A percentile compares a stretch with the other conserved stretches of the same genome.
Evolutionary conservation across 1,140 invertebrate genomes (phyloP).

Genomic region (Platyura marginata): DNA sequence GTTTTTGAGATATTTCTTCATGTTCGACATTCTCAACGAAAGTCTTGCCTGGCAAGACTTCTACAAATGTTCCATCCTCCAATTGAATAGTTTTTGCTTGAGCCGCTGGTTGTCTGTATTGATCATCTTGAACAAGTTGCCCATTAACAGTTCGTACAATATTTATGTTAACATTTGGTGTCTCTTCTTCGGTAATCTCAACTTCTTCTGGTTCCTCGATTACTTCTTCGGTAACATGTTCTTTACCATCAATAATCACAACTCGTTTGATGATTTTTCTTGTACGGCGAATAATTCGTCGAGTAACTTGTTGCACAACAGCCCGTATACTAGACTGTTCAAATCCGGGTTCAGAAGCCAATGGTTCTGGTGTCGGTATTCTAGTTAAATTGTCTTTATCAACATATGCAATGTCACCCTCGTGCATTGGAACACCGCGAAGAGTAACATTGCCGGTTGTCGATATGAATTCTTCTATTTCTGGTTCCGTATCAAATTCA

Average conservation of each 20-base stretch:
- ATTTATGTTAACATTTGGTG: conserved; percentile 53
- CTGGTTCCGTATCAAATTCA: conserved; percentile 31
- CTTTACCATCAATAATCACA: conserved; percentile 63
- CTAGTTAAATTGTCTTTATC: conserved; percentile 8
- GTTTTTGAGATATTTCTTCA: background rate
- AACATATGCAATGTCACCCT: conserved; percentile 19
- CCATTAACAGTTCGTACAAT: conserved; percentile 38
- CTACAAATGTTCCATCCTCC: conserved; percentile 4
- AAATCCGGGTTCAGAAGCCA: conserved; percentile 18
- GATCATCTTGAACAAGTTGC: conserved; percentile 27
- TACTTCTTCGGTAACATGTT: conserved; percentile 55
- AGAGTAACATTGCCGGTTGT: conserved; percentile 10
- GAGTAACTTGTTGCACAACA: conserved; percentile 60
- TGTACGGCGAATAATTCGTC: conserved; percentile 51
- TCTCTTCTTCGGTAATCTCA: conserved; percentile 52
- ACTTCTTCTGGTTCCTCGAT: conserved; percentile 66
- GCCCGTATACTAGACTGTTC: conserved; percentile 45
- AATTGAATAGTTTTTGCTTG: conserved; percentile 11
- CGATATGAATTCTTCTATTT: conserved; percentile 2
- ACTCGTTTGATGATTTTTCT: conserved; percentile 52
- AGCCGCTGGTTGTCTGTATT: conserved; percentile 14
- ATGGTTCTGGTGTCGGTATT: conserved; percentile 22
- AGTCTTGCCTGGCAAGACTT: background rate
- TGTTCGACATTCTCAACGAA: background rate
- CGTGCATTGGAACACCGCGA: conserved; percentile 17